Evolutionary conservation across 2,797 vertebrate genomes (phyloP).

Genomic region (Mormyrus proboscirostris): DNA sequence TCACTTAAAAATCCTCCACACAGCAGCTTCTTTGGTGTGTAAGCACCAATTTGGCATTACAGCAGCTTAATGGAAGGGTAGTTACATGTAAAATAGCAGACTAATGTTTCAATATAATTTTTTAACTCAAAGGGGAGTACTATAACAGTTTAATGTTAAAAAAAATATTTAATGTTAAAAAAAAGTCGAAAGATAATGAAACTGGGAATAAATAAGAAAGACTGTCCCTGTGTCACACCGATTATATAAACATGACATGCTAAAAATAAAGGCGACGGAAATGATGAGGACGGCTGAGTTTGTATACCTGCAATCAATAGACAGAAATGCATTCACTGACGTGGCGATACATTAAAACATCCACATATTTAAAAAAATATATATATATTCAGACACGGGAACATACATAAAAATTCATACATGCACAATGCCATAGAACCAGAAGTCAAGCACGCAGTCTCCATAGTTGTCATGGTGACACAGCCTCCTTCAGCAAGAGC

Average conservation of each 20-base stretch:
- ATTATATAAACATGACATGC: slow-evolving; percentile 74
- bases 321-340: slow-evolving; percentile 20
- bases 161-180: neutral
- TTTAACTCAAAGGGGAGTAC: neutral
- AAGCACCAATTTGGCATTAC: neutral
- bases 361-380: slow-evolving; percentile 16
- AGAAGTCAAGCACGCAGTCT: slow-evolving; percentile 68
- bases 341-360: slow-evolving; percentile 32
- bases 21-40: neutral
- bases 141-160: neutral
- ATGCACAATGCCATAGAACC: slow-evolving; percentile 52
- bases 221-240: slow-evolving; percentile 62
- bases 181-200: neutral
- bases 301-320: slow-evolving; percentile 34
- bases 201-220: neutral
- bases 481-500: slow-evolving; percentile 56
- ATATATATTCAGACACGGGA: slow-evolving; percentile 21
- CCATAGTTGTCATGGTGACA: slow-evolving; percentile 79
- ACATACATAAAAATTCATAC: slow-evolving; percentile 29
- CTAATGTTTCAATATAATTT: neutral
- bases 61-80: neutral
- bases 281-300: slow-evolving; percentile 33
- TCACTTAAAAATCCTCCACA: slow-evolving; percentile 1
- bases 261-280: slow-evolving; percentile 86
- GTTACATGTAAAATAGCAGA: neutral